Evolutionary conservation across 1,140 invertebrate species (phyloP), one percentile per base, ranked within the genome.

Genomic region (Anoplolepis gracilipes): DNA sequence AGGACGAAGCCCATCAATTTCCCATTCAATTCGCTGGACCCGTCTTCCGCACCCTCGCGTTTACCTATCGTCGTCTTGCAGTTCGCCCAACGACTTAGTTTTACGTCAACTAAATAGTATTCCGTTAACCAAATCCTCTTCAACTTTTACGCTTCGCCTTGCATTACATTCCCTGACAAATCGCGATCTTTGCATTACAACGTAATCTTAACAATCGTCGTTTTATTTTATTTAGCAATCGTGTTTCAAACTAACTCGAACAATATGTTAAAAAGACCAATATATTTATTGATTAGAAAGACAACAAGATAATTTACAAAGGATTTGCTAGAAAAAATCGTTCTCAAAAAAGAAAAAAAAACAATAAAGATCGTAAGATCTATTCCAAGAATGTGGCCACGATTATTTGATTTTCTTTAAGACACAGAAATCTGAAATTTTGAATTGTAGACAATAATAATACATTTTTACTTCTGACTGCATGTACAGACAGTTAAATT

Each of bases 1-100:
- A 49, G 87, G 85, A 79, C 85, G 86, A 91, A 87, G 89, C 91
- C 91, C 91, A 92, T 92, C 91, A 92, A 92, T 92, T 92, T 92
- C 91, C 91, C 90, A 92, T 92, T 92, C 91, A 91, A 92, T 92
- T 91, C 89, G 84, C 76, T 55, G 85, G 85, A 62, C 81, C 84
- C 75, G 84, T 59, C 75, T 89, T 79, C 33, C 85, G 82, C 67
- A 73, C 28, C 76, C 78, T 84, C 79, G 86, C 81, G 55, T 36
- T 61, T 28, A 64, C 28, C 75, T 36, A 19, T 49, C 19, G 36
- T 65, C 64, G 30, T 79, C 57, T 75, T 82, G 85, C 76, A 62
- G 57, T 46, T 46, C 22, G 59, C 33, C 19, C 33, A 42, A 53
- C 78, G 78, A 72, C 25, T 82, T 49, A 36, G 25, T 82, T 73